Percentiles rank a stretch among this genome's conserved stretches.
Evolutionary conservation across 2,888 invertebrate species (phyloP).

Genomic region (Euclidia mi): DNA sequence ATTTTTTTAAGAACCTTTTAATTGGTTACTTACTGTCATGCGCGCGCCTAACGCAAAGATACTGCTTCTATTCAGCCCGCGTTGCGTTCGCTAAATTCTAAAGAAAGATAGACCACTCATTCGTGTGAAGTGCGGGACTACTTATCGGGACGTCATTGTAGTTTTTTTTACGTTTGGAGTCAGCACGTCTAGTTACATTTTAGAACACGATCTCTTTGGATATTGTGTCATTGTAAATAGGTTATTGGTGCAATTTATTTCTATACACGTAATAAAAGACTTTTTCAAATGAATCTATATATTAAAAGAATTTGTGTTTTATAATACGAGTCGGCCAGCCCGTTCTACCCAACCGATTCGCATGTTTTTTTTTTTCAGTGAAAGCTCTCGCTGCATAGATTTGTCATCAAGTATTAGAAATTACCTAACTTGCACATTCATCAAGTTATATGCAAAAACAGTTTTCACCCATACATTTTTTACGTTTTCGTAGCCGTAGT

Average conservation of each 20-base stretch:
- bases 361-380: too few relatives aligned
- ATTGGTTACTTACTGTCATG: slow-evolving; percentile 82
- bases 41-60: slow-evolving; percentile 83
- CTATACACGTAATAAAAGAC: background rate
- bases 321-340: too few relatives aligned
- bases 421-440: too few relatives aligned
- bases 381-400: too few relatives aligned
- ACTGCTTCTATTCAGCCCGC: slow-evolving; percentile 75
- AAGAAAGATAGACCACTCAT: slow-evolving; percentile 84
- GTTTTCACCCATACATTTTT: too few relatives aligned
- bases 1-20: slow-evolving; percentile 57
- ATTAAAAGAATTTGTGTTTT: too few relatives aligned
- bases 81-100: slow-evolving; percentile 84
- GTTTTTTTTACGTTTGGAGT: slow-evolving; percentile 54
- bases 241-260: slow-evolving; percentile 41
- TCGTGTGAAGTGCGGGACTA: slow-evolving; percentile 69
- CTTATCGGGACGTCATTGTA: slow-evolving; percentile 63
- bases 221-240: slow-evolving; percentile 49
- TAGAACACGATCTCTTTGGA: slow-evolving; percentile 50
- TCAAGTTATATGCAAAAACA: too few relatives aligned
- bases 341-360: too few relatives aligned
- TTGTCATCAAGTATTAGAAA: too few relatives aligned
- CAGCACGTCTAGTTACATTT: slow-evolving; percentile 56
- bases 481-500: too few relatives aligned
- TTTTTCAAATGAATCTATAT: too few relatives aligned